Percentiles rank a stretch among this genome's conserved stretches.
Conservation (phyloP, 2,888 invertebrate species). For the Orthonychiurus folsomi region DNA sequence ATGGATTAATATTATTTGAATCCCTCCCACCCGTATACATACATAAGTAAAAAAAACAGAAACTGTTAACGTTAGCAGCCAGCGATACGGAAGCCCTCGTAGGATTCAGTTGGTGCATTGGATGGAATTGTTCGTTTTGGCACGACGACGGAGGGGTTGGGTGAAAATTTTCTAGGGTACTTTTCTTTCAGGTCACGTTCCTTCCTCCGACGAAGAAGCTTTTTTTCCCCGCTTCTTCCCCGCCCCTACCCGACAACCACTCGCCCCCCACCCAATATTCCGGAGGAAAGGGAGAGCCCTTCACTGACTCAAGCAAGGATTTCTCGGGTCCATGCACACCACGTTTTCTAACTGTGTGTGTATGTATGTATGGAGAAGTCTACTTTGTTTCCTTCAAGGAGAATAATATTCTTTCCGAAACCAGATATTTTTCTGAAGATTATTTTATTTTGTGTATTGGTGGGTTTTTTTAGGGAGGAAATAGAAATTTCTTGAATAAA, state of each 20-base stretch:
- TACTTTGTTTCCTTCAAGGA: too few species aligned
- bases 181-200: conserved; percentile 41
- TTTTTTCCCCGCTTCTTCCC: not conserved
- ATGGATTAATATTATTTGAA: conserved; percentile 2
- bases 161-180: conserved; percentile 33
- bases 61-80: too few species aligned
- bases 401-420: too few species aligned
- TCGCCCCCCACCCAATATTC: not conserved
- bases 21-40: not conserved
- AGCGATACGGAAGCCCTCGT: too few species aligned
- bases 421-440: too few species aligned
- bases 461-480: too few species aligned
- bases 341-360: not conserved
- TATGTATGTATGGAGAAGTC: not conserved
- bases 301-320: too few species aligned
- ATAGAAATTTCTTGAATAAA: too few species aligned
- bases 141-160: conserved; percentile 19
- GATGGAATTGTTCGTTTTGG: conserved; percentile 11
- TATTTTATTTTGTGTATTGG: too few species aligned
- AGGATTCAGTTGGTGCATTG: too few species aligned
- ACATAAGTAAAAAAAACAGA: not conserved
- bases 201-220: conserved; percentile 19
- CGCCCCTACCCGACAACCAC: not conserved
- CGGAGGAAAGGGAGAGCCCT: conserved; percentile 5
- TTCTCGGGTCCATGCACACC: not conserved